phyloP scores from a whole-genome alignment of 2,113 vertebrate genomes.

The Ictidomys tridecemlineatus region DNA sequence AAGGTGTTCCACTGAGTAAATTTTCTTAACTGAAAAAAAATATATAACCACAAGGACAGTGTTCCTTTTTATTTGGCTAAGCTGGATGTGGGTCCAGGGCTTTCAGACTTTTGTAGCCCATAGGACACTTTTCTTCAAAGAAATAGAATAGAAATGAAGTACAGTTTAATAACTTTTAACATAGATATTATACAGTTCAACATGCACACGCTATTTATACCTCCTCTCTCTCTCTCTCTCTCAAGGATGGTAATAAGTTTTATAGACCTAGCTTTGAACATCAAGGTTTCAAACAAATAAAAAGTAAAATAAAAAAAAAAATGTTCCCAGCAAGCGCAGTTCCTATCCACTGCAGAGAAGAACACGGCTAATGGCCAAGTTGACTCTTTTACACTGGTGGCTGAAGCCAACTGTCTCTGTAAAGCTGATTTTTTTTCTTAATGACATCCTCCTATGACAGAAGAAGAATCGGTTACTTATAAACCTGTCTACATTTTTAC shows the following conservation, averaged over 20 bases:
- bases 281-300: neutral
- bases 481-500: neutral
- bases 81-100: neutral
- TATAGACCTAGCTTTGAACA: neutral
- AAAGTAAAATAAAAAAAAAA: no score
- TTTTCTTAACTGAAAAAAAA: neutral
- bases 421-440: neutral
- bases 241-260: neutral
- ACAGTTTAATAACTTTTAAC: neutral
- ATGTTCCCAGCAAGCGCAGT: neutral
- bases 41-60: neutral
- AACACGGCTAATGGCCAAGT: neutral
- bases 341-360: neutral
- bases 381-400: neutral
- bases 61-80: neutral
- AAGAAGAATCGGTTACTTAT: constrained; percentile 2
- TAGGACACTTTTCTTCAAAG: neutral
- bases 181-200: neutral
- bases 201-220: no score
- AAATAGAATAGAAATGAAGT: neutral
- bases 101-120: neutral
- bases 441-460: neutral
- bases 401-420: neutral
- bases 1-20: neutral
- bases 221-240: no score